These are phyloP conservation scores for Capreolus pygargus DNA, from an alignment of 2,113 vertebrate species.

Conservation along the genomic window DNA sequence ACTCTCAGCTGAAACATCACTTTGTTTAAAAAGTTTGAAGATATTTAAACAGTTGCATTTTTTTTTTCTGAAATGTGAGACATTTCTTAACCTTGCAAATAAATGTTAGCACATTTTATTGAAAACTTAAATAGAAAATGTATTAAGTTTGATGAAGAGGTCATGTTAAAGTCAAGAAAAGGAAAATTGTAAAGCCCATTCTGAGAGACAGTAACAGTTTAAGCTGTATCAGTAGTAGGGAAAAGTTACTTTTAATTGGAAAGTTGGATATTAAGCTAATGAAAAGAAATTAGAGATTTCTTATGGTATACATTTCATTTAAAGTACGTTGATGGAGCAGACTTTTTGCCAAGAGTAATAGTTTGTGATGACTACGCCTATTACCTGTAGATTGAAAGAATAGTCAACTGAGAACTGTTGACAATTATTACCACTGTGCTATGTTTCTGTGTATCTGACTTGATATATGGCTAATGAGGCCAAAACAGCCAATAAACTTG, in stretches of 20 bases:
- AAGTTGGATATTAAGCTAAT: conserved; percentile 37
- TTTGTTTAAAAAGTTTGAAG: neutral
- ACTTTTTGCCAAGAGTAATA: neutral
- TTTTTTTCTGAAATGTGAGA: neutral
- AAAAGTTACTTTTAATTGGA: conserved; percentile 37
- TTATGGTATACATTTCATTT: neutral
- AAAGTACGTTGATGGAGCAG: neutral
- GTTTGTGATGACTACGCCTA: neutral
- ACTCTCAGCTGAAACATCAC: accelerated
- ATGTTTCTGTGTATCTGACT: neutral
- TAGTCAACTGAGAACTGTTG: neutral
- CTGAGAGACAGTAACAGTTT: neutral
- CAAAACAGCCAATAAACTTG: neutral
- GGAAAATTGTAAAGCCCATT: neutral
- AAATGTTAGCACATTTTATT: neutral
- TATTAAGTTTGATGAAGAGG: conserved; percentile 56
- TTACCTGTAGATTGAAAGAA: neutral
- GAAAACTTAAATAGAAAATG: neutral
- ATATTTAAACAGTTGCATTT: neutral
- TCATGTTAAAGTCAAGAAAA: neutral
- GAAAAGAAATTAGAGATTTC: conserved; percentile 40
- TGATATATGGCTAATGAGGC: neutral
- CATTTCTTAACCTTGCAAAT: neutral
- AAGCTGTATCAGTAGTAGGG: neutral
- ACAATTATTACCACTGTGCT: neutral